These are phyloP conservation scores for Hemithea aestivaria DNA, from an alignment of 2,888 invertebrate species.

Conservation along the genomic window DNA sequence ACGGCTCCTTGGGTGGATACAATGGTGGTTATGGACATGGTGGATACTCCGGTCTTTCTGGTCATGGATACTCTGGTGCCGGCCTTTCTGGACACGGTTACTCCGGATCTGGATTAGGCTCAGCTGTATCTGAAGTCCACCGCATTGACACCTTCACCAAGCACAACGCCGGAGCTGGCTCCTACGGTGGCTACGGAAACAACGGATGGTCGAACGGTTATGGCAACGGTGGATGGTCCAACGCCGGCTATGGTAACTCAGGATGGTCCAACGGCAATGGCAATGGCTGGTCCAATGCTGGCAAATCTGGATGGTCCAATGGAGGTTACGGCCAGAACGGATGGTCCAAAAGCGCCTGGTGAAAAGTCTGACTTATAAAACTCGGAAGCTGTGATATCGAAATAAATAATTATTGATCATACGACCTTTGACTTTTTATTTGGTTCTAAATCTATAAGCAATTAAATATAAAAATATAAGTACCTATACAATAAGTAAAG, in stretches of 20 bases:
- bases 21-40: slow-evolving; percentile 8
- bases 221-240: slow-evolving; percentile 9
- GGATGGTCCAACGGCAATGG: slow-evolving; percentile 12
- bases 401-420: slow-evolving; percentile 15
- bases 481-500: no score
- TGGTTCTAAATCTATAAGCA: no score
- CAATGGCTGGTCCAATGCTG: slow-evolving; percentile 10
- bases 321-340: slow-evolving; percentile 11
- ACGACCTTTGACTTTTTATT: not conserved
- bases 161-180: slow-evolving; percentile 13
- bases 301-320: slow-evolving; percentile 19
- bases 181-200: slow-evolving; percentile 20
- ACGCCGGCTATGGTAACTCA: slow-evolving; percentile 16
- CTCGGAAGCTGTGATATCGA: slow-evolving; percentile 20
- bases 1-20: slow-evolving; percentile 8
- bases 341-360: slow-evolving; percentile 23
- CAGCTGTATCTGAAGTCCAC: slow-evolving; percentile 35
- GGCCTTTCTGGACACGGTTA: slow-evolving; percentile 5
- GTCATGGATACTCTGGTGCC: slow-evolving; percentile 14
- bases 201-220: slow-evolving; percentile 10
- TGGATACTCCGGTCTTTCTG: slow-evolving; percentile 19
- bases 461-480: no score
- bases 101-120: slow-evolving; percentile 20
- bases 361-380: slow-evolving; percentile 8
- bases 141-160: slow-evolving; percentile 23